Evolutionary conservation across 2,113 vertebrate genomes (phyloP).

Genomic region (Gymnorhina tibicen): DNA sequence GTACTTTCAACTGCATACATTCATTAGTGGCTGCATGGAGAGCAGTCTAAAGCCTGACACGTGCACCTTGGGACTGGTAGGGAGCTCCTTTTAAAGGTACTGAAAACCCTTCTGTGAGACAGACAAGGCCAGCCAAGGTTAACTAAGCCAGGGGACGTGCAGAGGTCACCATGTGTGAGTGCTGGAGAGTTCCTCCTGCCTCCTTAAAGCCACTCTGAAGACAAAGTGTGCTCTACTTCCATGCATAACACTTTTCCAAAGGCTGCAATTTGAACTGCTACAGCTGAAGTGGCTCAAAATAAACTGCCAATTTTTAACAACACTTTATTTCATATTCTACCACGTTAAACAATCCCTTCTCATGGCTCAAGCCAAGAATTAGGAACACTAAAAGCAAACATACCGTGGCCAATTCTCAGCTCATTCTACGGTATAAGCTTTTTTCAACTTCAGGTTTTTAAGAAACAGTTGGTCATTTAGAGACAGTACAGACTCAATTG

Average conservation of each 20-base stretch:
- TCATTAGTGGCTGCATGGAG: neutral
- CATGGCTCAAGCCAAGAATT: neutral
- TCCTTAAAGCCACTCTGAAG: neutral
- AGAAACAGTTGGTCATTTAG: neutral
- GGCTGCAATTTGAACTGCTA: neutral
- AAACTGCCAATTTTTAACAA: neutral
- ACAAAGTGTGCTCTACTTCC: neutral
- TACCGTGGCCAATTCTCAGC: neutral
- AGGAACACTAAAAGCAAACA: neutral
- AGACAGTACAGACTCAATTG: neutral
- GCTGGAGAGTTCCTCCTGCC: neutral
- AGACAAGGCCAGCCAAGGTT: neutral
- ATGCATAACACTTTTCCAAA: neutral
- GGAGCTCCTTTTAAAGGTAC: neutral
- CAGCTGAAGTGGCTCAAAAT: neutral
- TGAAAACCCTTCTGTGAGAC: neutral
- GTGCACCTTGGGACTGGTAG: neutral
- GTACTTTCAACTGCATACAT: neutral
- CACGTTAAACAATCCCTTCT: neutral
- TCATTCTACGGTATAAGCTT: neutral
- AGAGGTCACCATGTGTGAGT: neutral
- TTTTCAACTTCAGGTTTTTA: neutral
- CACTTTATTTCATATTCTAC: neutral
- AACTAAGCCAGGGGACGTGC: neutral
- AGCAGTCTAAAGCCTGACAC: neutral